Conservation (phyloP, 2,113 vertebrate species). For the Atlantisia rogersi region DNA sequence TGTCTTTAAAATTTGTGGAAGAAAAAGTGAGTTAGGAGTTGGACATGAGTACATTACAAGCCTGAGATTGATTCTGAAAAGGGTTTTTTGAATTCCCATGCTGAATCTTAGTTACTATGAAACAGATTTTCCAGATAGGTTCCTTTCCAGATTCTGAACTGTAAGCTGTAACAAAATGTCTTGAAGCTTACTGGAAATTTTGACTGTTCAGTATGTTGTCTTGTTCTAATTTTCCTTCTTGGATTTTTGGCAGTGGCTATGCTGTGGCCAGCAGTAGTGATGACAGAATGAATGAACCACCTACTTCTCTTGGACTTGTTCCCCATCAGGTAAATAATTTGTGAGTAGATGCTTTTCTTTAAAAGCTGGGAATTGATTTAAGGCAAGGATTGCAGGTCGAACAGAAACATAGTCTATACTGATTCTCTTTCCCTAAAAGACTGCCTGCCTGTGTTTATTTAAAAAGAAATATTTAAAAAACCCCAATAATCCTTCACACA, state of each 20-base stretch:
- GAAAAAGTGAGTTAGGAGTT: neutral
- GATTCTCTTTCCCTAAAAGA: neutral
- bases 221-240: constrained; percentile 8
- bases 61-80: neutral
- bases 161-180: neutral
- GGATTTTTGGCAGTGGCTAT: constrained; percentile 85
- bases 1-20: neutral
- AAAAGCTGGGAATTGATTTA: neutral
- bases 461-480: neutral
- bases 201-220: neutral
- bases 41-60: neutral
- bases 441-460: neutral
- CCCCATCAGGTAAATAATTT: constrained; percentile 91
- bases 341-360: neutral
- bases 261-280: constrained; percentile 97
- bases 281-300: constrained; percentile 97
- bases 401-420: neutral
- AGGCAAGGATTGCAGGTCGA: neutral
- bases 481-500: neutral
- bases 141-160: neutral
- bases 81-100: neutral
- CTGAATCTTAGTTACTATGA: neutral
- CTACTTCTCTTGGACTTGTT: constrained; percentile 94
- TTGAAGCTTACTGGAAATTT: constrained; percentile 3
- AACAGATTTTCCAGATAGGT: neutral